Base-by-base conservation (phyloP, 1,140 invertebrate genomes). In the Lysiphlebus fabarum region DNA sequence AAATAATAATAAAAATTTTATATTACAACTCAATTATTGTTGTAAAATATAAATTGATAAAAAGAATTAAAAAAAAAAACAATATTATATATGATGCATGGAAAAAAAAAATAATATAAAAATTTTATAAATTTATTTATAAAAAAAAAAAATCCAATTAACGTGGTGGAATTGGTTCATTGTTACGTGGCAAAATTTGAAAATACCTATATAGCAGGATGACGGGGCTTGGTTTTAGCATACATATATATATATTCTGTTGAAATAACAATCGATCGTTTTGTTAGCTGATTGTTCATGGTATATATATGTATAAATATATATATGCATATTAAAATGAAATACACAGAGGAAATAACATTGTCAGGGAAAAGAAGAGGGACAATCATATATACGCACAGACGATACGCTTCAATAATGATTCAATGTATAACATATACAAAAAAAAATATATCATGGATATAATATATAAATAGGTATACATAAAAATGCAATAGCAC, bases 211-310 rank as follows among this genome's bases (percentile, higher is more conserved):
- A 26, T 17, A 61, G 53, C 51, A 62, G 51, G 58, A 38, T 62
- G 58, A 57, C 59, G 47, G 49, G 59, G 48, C 59, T 56, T 58
- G 63, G 58, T 64, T 63, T 61, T 62, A 63, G 63, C 62, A 58
- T 34, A 49, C 36, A 14, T 6, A 8, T 11, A 17, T 43, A 41
- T 41, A 45, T n/a, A n/a, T n/a, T n/a, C 49, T 47, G 58, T 60
- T 60, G 53, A 40, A 60, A 60, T 60, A 60, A 60, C 58, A 60
- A 60, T 60, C 58, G 58, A 60, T 60, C 58, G 58, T 60, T 60
- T 26, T 60, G 58, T 60, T 51, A 53, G 59, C 53, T 44, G 59
- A 61, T 56, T 56, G 54, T 61, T 38, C 54, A 50, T 56, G 47
- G 14, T 48, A 56, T 40, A 47, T 51, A 65, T 58, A 62, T 57